Evolutionary conservation across 2,797 vertebrate species (phyloP), one percentile per base, ranked within the genome.

Genomic region (Clarias platycephalus): DNA sequence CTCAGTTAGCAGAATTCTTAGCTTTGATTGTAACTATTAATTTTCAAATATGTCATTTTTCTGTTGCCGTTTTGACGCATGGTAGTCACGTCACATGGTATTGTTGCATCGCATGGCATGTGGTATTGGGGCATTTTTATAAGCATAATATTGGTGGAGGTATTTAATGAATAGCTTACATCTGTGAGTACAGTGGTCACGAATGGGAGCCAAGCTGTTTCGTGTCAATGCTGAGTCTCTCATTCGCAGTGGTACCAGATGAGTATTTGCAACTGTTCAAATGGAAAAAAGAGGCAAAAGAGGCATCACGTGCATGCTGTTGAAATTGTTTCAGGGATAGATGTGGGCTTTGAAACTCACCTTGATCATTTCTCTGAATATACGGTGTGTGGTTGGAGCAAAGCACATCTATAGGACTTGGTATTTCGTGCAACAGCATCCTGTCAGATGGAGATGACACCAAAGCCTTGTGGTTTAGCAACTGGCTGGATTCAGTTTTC

Each of bases 131-230:
- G 18, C 12, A 15, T 49, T 49, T 49, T 16, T 26, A 26, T 13
- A 53, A 28, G n/a, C 0, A 53, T 0, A 6, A 3, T 3, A 74
- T 74, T 72, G 10, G 44, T 55, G 10, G 7, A 55, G 16, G 15
- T 16, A 10, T 57, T 37, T 44, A 18, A 55, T 34, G 34, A 28
- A 55, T 26, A 86, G 93, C 96, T 95, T 94, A 97, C 96, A 94
- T 91, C 94, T 95, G 84, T 94, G 94, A 89, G 92, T 93, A 86
- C 91, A 93, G 91, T 93, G 93, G 86, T 93, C 93, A 40, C 92
- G 88, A 90, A 95, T 91, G 3, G 95, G 95, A 87, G 93, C 92
- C 81, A 96, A 90, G 89, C 91, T 94, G 88, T 93, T 95, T 74
- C 88, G 89, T 18, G 89, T 58, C 28, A 94, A 87, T 70, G 86